These are phyloP conservation scores for Erynnis tages DNA, from an alignment of 2,888 invertebrate genomes.

Conservation along the genomic window DNA sequence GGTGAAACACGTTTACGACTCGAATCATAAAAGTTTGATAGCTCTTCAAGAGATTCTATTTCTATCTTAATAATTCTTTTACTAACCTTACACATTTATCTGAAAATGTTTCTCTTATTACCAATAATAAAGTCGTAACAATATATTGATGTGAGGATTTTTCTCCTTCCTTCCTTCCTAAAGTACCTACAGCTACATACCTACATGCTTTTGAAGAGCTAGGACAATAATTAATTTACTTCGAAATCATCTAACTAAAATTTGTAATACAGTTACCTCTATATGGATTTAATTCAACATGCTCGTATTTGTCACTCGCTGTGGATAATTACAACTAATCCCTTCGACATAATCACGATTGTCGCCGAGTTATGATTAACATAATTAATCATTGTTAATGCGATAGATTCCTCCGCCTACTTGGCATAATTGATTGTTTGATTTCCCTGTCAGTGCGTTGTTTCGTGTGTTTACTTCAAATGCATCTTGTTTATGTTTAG, in stretches of 20 bases:
- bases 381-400: constrained; percentile 13
- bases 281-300: neutral
- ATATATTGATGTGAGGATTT: too few species aligned
- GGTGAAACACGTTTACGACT: constrained; percentile 4
- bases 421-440: neutral
- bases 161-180: too few species aligned
- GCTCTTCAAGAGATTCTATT: neutral
- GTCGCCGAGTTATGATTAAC: constrained; percentile 1
- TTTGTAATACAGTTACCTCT: too few species aligned
- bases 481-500: neutral
- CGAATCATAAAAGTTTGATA: neutral
- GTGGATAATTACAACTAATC: constrained; percentile 4
- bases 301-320: neutral
- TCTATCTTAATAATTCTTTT: neutral
- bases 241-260: too few species aligned
- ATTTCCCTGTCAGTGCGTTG: neutral
- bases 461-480: neutral
- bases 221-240: too few species aligned
- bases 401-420: constrained; percentile 6
- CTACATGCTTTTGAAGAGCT: too few species aligned
- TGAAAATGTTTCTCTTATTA: too few species aligned
- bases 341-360: constrained; percentile 6
- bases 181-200: too few species aligned
- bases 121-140: too few species aligned
- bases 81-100: neutral